Evolutionary conservation across 2,113 vertebrate genomes (phyloP).

Genomic region (Alligator mississippiensis): DNA sequence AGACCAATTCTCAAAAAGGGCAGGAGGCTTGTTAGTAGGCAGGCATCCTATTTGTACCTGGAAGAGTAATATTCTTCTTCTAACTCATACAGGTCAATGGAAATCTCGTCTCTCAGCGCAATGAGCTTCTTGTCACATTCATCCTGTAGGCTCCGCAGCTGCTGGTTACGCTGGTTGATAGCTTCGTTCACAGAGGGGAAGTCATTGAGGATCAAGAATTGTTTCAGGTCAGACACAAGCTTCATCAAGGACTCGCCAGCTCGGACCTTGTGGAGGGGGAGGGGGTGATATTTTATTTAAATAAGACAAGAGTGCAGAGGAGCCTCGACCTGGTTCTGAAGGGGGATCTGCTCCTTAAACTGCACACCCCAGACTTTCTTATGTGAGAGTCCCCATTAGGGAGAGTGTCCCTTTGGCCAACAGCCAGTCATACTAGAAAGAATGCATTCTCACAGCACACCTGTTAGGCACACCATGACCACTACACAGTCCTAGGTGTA

Average conservation of each 20-base stretch:
- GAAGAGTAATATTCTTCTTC: conserved; percentile 99
- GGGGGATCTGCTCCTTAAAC: neutral
- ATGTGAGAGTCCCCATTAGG: neutral
- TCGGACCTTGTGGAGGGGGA: conserved; percentile 82
- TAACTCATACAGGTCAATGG: conserved; percentile 98
- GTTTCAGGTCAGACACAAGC: conserved; percentile 96
- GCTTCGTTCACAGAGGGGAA: conserved; percentile 97
- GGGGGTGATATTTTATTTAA: neutral
- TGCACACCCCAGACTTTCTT: neutral
- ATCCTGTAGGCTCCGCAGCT: conserved; percentile 91
- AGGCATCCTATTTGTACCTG: conserved; percentile 94
- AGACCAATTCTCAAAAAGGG: conserved; percentile 16
- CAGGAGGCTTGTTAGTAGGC: neutral
- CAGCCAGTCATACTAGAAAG: neutral
- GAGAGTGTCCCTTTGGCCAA: neutral
- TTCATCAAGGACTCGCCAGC: conserved; percentile 98
- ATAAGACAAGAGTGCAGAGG: neutral
- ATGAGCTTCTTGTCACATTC: conserved; percentile 97
- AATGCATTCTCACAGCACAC: neutral
- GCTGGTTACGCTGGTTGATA: conserved; percentile 94
- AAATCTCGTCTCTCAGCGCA: conserved; percentile 93
- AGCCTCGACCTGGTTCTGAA: neutral
- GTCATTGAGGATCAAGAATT: conserved; percentile 97
- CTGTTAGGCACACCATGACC: neutral
- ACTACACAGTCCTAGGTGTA: neutral